These are phyloP conservation scores for Bombus vancouverensis DNA, from an alignment of 1,140 invertebrate genomes.

Conservation along the genomic window DNA sequence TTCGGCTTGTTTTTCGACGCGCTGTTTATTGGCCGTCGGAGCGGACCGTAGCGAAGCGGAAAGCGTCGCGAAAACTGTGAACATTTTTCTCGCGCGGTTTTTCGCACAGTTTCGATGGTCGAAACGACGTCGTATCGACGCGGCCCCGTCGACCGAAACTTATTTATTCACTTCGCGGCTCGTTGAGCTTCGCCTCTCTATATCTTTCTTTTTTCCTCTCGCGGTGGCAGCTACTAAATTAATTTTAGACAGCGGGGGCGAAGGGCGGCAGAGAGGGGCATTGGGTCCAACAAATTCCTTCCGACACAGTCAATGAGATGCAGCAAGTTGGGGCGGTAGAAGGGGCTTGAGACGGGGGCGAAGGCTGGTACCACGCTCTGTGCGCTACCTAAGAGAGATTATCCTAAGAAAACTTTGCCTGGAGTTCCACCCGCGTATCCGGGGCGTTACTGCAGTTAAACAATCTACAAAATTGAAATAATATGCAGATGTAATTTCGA, in stretches of 20 bases:
- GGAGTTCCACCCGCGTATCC: slow-evolving; percentile 55
- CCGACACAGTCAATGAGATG: slow-evolving; percentile 70
- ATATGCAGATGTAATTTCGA: slow-evolving; percentile 76
- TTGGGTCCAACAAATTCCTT: slow-evolving; percentile 65
- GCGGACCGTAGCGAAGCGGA: neutral
- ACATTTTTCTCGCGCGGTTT: slow-evolving; percentile 35
- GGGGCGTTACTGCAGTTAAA: slow-evolving; percentile 69
- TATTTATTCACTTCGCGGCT: slow-evolving; percentile 67
- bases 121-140: slow-evolving; percentile 52
- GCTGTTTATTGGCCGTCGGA: slow-evolving; percentile 55
- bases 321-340: slow-evolving; percentile 53
- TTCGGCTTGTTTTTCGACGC: slow-evolving; percentile 48
- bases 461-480: slow-evolving; percentile 76
- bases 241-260: slow-evolving; percentile 57
- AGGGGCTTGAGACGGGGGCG: neutral
- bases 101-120: slow-evolving; percentile 3
- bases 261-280: neutral
- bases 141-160: slow-evolving; percentile 34
- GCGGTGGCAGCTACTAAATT: slow-evolving; percentile 56
- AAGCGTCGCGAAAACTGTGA: slow-evolving; percentile 18
- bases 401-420: slow-evolving; percentile 72
- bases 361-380: neutral
- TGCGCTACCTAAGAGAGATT: slow-evolving; percentile 69
- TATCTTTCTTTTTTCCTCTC: neutral
- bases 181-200: slow-evolving; percentile 39